Evolutionary conservation across 2,113 vertebrate species (phyloP).

Genomic region (Turnix velox): DNA sequence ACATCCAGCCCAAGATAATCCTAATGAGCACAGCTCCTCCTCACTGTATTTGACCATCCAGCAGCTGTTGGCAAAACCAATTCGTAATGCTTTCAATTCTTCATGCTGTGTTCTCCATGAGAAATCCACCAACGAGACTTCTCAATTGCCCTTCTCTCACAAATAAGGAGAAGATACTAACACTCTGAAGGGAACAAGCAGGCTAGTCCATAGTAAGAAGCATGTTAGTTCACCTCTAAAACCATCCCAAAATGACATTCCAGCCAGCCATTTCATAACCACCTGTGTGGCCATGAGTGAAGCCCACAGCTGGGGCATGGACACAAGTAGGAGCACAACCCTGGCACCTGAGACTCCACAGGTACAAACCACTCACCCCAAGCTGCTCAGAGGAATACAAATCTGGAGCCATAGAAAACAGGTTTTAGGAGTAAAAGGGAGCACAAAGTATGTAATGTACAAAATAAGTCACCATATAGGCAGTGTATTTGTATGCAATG

Average conservation of each 20-base stretch:
- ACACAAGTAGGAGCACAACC: rapidly evolving
- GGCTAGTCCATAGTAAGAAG: too few species aligned
- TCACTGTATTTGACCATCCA: rapidly evolving
- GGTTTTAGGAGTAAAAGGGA: not conserved
- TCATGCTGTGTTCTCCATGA: not conserved
- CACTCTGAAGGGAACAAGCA: not conserved
- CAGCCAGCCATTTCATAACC: not conserved
- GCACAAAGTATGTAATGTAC: not conserved
- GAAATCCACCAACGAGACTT: not conserved
- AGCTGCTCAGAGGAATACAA: not conserved
- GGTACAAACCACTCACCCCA: rapidly evolving
- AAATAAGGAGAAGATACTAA: not conserved
- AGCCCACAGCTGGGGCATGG: rapidly evolving
- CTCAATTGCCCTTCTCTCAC: not conserved
- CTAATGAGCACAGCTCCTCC: rapidly evolving
- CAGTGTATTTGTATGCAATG: not conserved
- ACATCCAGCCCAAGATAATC: rapidly evolving
- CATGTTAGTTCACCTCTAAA: rapidly evolving
- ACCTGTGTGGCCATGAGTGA: not conserved
- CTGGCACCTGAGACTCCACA: not conserved
- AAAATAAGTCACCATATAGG: rapidly evolving
- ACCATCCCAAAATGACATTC: too few species aligned
- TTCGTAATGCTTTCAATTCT: not conserved
- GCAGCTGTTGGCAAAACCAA: not conserved
- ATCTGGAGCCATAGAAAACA: not conserved